phyloP scores from a whole-genome alignment of 2,113 vertebrate genomes.

The Madoqua kirkii region DNA sequence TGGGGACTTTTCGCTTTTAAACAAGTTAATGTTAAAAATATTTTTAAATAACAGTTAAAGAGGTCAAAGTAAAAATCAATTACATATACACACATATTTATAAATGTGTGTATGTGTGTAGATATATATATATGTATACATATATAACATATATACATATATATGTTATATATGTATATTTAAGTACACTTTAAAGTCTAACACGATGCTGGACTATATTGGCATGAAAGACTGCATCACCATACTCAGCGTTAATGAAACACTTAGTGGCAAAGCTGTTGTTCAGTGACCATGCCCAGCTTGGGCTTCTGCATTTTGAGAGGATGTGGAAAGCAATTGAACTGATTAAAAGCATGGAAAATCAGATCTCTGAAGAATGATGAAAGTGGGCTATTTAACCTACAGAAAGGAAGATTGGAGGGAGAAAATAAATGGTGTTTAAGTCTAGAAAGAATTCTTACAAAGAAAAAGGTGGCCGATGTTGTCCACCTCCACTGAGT shows the following conservation, averaged over 20 bases:
- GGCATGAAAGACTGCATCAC: not conserved
- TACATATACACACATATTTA: not conserved
- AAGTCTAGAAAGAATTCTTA: constrained; percentile 33
- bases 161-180: not conserved
- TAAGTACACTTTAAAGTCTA: not conserved
- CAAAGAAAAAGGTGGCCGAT: constrained; percentile 13
- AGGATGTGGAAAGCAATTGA: constrained; percentile 60
- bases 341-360: constrained; percentile 66
- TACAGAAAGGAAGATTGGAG: constrained; percentile 56
- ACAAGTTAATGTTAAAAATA: constrained; percentile 2
- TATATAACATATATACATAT: not conserved
- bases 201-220: not conserved
- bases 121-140: not conserved
- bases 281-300: not conserved
- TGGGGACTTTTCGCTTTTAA: constrained; percentile 30
- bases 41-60: not conserved
- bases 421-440: constrained; percentile 50
- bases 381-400: constrained; percentile 55
- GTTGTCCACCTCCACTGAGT: constrained; percentile 14
- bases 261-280: not conserved
- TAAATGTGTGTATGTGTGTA: not conserved
- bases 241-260: not conserved
- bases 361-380: constrained; percentile 34
- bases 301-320: constrained; percentile 37
- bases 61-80: not conserved